A percentile compares a stretch with the other conserved stretches of the same genome.
Conservation (phyloP, 2,888 invertebrate genomes). For the Apodemia mormo region DNA sequence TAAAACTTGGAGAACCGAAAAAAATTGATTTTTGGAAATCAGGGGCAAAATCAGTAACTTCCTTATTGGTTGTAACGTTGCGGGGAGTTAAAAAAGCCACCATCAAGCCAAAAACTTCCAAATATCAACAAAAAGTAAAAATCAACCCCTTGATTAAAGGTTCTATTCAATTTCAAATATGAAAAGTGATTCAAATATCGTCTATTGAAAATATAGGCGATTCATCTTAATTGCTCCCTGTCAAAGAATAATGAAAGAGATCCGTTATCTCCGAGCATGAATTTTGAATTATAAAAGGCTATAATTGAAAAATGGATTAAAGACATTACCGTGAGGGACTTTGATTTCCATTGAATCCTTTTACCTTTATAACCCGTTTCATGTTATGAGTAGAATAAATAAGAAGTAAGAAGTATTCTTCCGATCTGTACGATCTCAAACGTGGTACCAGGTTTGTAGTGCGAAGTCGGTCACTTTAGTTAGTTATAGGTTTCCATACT, state of each 20-base stretch:
- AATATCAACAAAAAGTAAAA: neutral
- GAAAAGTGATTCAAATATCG: constrained; percentile 17
- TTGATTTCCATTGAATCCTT: neutral
- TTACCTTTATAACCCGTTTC: no score
- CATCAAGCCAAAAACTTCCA: neutral
- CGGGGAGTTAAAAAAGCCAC: neutral
- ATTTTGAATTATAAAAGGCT: constrained; percentile 10
- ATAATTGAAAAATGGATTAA: constrained; percentile 18
- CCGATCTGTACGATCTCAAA: no score
- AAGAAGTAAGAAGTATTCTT: no score
- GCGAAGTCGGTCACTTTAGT: no score
- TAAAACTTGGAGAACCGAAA: no score
- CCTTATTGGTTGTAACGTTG: no score
- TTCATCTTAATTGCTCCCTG: constrained; percentile 18
- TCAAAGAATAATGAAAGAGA: constrained; percentile 15
- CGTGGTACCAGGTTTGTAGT: no score
- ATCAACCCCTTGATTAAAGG: neutral
- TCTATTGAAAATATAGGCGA: constrained; percentile 15
- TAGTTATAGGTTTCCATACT: no score
- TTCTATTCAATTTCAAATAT: constrained; percentile 12
- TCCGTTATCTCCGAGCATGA: constrained; percentile 11
- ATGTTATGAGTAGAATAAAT: no score
- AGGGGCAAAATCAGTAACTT: no score
- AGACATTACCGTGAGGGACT: neutral
- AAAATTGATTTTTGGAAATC: no score